A percentile compares a stretch with the other conserved stretches of the same genome.
phyloP scores from a whole-genome alignment of 2,113 vertebrate species.

The Orthonyx spaldingii region DNA sequence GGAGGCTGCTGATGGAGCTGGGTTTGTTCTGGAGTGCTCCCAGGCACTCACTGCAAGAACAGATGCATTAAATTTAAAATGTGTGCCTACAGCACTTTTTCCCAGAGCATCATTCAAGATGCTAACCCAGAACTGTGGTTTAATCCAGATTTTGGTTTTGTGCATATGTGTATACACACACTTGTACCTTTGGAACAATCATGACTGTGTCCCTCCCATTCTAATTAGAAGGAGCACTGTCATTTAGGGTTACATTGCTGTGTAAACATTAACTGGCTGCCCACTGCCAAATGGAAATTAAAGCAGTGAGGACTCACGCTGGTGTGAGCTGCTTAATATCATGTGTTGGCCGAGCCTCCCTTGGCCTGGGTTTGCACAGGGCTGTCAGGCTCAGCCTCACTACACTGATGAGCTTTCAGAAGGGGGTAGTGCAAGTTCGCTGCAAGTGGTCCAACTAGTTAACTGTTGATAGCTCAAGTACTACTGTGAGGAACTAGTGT shows the following conservation, averaged over 20 bases:
- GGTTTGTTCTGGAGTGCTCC: not conserved
- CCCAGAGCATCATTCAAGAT: not conserved
- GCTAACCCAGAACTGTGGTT: not conserved
- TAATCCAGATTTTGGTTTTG: not conserved
- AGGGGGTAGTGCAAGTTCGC: not conserved
- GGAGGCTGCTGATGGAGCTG: not conserved
- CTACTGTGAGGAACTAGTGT: not conserved
- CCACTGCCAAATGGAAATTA: not conserved
- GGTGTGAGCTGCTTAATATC: slow-evolving; percentile 2
- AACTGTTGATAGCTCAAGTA: not conserved
- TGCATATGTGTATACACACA: accelerated
- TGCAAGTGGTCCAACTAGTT: not conserved
- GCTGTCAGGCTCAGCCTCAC: not conserved
- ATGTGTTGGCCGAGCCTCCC: not conserved
- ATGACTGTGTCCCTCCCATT: not conserved
- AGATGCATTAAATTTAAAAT: not conserved
- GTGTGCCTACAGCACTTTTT: not conserved
- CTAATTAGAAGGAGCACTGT: not conserved
- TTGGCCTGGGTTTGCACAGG: not conserved
- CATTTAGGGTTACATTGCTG: not conserved
- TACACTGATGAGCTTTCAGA: not conserved
- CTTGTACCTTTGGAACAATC: not conserved
- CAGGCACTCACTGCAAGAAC: not conserved
- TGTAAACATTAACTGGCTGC: slow-evolving; percentile 34
- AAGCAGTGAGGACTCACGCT: not conserved